These are phyloP conservation scores for Siderastrea siderea DNA, from an alignment of 92 coral and sea anemone species.

Conservation along the genomic window DNA sequence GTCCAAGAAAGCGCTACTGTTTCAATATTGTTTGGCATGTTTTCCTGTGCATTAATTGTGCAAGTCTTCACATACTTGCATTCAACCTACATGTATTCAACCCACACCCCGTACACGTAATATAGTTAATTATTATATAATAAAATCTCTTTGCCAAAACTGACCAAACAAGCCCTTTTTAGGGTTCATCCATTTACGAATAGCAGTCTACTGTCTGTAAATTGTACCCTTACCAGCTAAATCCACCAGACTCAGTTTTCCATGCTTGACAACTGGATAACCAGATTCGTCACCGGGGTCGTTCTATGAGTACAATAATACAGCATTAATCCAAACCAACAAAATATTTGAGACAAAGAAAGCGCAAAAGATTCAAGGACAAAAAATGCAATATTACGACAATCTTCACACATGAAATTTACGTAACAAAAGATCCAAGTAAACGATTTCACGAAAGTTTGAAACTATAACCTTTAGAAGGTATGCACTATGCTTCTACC, in stretches of 20 bases:
- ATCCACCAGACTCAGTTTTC: slow-evolving; percentile 96
- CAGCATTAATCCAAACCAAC: background rate
- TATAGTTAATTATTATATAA: too few species aligned
- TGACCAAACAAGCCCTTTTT: background rate
- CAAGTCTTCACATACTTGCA: too few species aligned
- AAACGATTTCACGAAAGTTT: background rate
- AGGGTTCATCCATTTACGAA: background rate
- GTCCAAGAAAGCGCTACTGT: too few species aligned
- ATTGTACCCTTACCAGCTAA: slow-evolving; percentile 84
- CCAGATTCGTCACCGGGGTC: slow-evolving; percentile 89
- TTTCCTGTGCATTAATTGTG: too few species aligned
- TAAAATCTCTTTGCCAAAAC: background rate
- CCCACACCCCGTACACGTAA: background rate
- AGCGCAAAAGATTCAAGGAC: background rate
- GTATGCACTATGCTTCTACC: background rate
- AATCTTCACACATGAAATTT: background rate
- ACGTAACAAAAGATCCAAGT: background rate
- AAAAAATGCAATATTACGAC: background rate
- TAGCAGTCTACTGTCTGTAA: background rate
- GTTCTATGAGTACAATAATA: slow-evolving; percentile 46
- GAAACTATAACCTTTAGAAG: background rate
- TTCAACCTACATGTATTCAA: too few species aligned
- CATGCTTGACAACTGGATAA: slow-evolving; percentile 87
- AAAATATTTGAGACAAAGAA: background rate
- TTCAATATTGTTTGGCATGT: too few species aligned